Percentiles rank a stretch among this genome's conserved stretches.
Conservation (phyloP, 92 coral and sea anemone species). For the Phenganax subtilis region DNA sequence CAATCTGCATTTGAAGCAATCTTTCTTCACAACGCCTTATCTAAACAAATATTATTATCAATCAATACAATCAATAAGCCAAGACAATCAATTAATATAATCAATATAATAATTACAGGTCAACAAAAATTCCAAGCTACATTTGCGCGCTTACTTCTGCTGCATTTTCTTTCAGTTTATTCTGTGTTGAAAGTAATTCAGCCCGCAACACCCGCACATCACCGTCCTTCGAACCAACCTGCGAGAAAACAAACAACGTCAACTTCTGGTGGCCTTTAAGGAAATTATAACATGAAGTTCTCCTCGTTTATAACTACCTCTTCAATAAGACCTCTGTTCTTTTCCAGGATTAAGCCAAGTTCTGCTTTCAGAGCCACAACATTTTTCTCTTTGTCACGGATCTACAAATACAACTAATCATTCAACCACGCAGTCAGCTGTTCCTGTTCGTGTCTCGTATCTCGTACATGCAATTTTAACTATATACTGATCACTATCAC, state of each 20-base stretch:
- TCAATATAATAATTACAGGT: not conserved
- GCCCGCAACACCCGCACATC: constrained; percentile 80
- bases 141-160: constrained; percentile 64
- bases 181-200: constrained; percentile 92
- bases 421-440: not conserved
- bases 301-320: constrained; percentile 49
- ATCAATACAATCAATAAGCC: not conserved
- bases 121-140: not conserved
- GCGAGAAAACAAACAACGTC: not conserved
- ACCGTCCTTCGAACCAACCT: constrained; percentile 89
- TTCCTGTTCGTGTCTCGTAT: too few species aligned
- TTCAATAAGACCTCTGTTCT: constrained; percentile 75
- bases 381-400: constrained; percentile 84
- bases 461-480: too few species aligned
- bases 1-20: constrained; percentile 76
- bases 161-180: constrained; percentile 82
- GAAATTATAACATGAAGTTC: not conserved
- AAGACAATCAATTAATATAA: not conserved
- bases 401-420: constrained; percentile 41
- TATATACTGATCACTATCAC: too few species aligned
- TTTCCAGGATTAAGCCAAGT: constrained; percentile 89
- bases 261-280: too few species aligned
- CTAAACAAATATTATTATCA: constrained; percentile 41
- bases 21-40: constrained; percentile 87
- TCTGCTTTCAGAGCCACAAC: constrained; percentile 80